Evolutionary conservation across 2,113 vertebrate genomes (phyloP).

Genomic region (Noctilio leporinus): DNA sequence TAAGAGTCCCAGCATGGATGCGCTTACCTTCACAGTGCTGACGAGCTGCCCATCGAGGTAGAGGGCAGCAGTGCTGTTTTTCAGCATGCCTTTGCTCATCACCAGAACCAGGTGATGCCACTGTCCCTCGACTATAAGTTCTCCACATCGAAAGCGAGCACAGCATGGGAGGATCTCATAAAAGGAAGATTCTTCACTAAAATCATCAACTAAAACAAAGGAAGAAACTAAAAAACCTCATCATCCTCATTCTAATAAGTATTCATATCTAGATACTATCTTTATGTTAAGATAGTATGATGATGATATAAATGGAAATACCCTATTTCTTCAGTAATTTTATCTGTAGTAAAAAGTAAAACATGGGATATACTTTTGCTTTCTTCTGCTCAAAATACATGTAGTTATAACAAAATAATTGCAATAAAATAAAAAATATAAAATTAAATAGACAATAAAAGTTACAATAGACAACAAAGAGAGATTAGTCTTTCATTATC

Average conservation of each 20-base stretch:
- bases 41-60: conserved; percentile 95
- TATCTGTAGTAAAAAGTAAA: background rate
- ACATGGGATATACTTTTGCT: background rate
- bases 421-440: background rate
- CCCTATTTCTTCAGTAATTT: background rate
- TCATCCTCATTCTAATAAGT: background rate
- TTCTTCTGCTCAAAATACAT: background rate
- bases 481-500: background rate
- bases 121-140: conserved; percentile 94
- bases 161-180: conserved; percentile 98
- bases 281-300: background rate
- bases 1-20: accelerated
- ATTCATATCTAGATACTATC: background rate
- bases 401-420: background rate
- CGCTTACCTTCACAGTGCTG: conserved; percentile 92
- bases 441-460: background rate
- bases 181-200: conserved; percentile 95
- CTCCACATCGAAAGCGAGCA: conserved; percentile 94
- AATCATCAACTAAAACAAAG: conserved; percentile 88
- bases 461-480: background rate
- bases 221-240: background rate
- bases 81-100: conserved; percentile 99
- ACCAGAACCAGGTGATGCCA: conserved; percentile 98
- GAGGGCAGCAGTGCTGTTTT: conserved; percentile 95
- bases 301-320: background rate